Conservation (phyloP, 2,797 vertebrate species). For the Apogon talboti region DNA sequence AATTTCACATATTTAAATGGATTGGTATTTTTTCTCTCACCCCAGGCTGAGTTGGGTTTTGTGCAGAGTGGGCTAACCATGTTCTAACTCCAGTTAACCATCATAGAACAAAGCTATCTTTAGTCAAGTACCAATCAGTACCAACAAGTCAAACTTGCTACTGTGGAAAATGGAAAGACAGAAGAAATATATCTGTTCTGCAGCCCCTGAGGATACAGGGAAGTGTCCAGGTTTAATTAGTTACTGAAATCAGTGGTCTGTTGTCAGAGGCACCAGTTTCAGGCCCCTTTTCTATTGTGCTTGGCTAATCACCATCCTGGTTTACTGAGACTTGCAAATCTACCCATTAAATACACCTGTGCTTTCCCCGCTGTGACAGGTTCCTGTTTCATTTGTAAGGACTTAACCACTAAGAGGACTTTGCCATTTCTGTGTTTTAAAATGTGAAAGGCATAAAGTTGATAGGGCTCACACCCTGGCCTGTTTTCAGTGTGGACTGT, state of each 20-base stretch:
- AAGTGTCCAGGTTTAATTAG: neutral
- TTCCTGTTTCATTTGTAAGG: neutral
- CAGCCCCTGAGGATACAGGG: neutral
- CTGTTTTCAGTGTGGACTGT: neutral
- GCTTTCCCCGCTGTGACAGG: neutral
- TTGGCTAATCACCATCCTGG: neutral
- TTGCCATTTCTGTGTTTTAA: neutral
- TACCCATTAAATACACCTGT: constrained; percentile 12
- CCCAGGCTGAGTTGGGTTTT: too few relatives aligned
- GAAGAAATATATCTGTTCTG: neutral
- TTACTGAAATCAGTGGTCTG: neutral
- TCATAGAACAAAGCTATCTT: too few relatives aligned
- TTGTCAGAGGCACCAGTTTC: neutral
- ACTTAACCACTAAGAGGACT: too few relatives aligned
- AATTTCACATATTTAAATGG: too few relatives aligned
- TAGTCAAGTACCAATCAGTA: too few relatives aligned
- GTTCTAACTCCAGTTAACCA: too few relatives aligned
- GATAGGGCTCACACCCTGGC: neutral
- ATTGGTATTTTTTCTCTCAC: too few relatives aligned
- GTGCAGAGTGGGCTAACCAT: too few relatives aligned
- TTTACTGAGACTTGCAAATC: constrained; percentile 10
- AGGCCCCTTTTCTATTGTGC: neutral
- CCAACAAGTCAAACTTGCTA: too few relatives aligned
- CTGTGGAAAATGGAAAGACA: neutral
- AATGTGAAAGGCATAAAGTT: neutral